phyloP scores from a whole-genome alignment of 2,797 vertebrate genomes.

The Arremon brunneinucha region DNA sequence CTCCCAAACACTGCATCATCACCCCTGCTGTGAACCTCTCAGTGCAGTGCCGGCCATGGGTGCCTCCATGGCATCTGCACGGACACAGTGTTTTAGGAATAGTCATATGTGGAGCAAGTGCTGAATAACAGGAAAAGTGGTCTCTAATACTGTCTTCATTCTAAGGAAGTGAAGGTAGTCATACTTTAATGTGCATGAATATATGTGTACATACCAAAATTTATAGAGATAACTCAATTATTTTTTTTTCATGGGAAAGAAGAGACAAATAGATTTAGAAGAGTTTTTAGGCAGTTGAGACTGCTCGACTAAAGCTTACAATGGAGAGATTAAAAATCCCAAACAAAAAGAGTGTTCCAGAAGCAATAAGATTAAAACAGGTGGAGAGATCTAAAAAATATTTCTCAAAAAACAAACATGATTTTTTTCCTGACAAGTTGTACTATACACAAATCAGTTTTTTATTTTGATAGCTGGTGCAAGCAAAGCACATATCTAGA shows the following conservation, averaged over 20 bases:
- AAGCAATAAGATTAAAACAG: background rate
- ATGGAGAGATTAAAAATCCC: background rate
- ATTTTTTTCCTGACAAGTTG: background rate
- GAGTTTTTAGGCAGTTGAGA: background rate
- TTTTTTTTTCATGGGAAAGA: background rate
- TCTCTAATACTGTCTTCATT: background rate
- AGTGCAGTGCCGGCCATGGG: rapidly evolving
- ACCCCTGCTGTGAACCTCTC: background rate
- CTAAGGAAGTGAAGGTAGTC: background rate
- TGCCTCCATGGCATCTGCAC: background rate
- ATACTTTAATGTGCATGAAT: background rate
- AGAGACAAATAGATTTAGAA: background rate
- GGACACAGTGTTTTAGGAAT: background rate
- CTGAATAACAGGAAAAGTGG: background rate
- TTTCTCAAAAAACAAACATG: rapidly evolving
- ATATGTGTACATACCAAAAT: background rate
- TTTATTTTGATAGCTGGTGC: background rate
- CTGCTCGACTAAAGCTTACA: background rate
- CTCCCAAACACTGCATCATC: background rate
- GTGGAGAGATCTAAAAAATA: background rate
- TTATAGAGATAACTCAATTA: background rate
- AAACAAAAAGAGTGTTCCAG: background rate
- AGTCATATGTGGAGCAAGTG: background rate
- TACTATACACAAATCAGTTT: background rate
- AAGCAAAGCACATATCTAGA: background rate